Evolutionary conservation across 2,113 vertebrate genomes (phyloP).

Genomic region (Typhlomys cinereus): DNA sequence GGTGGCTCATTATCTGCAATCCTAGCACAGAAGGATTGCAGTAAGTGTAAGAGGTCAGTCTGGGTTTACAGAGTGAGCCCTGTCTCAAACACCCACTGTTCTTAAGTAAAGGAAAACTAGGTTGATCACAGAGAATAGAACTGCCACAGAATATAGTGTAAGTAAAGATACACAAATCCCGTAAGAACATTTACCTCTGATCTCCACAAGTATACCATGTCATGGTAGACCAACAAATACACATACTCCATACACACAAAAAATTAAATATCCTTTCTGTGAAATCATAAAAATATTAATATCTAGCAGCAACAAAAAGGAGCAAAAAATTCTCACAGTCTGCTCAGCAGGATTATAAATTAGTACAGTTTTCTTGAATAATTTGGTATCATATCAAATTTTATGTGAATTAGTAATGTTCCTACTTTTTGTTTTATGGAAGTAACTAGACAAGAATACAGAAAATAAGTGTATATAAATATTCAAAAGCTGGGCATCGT

Average conservation of each 20-base stretch:
- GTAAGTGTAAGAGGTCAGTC: background rate
- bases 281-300: conserved; percentile 24
- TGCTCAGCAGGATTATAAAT: conserved; percentile 26
- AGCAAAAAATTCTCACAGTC: background rate
- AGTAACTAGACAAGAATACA: background rate
- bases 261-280: background rate
- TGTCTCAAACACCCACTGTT: background rate
- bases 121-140: conserved; percentile 10
- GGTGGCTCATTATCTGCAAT: background rate
- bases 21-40: background rate
- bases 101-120: background rate
- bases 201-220: background rate
- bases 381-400: conserved; percentile 25
- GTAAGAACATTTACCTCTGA: background rate
- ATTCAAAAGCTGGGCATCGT: background rate
- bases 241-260: background rate
- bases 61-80: background rate
- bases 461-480: background rate
- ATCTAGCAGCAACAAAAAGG: background rate
- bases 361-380: background rate
- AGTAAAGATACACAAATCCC: background rate
- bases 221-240: background rate
- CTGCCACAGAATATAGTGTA: background rate
- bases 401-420: no score
- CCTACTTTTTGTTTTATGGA: conserved; percentile 43